A percentile compares a stretch with the other conserved stretches of the same genome.
Evolutionary conservation across 2,113 vertebrate species (phyloP).

Genomic region (Columba livia): DNA sequence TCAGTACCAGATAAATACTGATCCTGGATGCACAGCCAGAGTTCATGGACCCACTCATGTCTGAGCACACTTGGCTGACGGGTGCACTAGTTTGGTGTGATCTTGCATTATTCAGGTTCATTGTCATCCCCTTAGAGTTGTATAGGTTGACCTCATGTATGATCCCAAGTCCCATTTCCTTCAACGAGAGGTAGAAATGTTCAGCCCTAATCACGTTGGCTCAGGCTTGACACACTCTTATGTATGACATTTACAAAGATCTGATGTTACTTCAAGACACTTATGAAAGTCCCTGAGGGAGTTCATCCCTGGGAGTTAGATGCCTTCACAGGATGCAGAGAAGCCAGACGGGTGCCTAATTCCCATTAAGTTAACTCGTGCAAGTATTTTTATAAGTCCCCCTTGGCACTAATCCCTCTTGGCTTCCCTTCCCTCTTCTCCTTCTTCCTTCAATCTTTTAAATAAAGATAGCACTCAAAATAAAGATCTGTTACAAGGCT

Average conservation of each 20-base stretch:
- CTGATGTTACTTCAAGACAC: background rate
- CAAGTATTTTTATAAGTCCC: slow-evolving; percentile 18
- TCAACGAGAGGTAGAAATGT: background rate
- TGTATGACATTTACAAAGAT: background rate
- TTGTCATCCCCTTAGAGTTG: background rate
- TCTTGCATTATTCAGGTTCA: background rate
- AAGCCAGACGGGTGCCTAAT: background rate
- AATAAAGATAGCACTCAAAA: slow-evolving; percentile 34
- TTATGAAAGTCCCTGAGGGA: background rate
- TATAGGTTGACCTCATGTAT: background rate
- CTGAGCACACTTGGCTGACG: background rate
- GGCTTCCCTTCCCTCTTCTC: slow-evolving; percentile 3
- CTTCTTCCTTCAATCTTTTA: slow-evolving; percentile 22
- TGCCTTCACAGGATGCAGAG: background rate
- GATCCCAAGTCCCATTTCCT: background rate
- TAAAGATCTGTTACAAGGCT: slow-evolving; percentile 19
- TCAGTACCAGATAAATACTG: background rate
- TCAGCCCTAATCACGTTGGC: background rate
- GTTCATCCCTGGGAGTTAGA: background rate
- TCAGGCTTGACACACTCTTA: background rate
- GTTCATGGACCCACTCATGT: fast-evolving
- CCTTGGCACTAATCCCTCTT: slow-evolving; percentile 23
- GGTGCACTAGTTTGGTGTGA: background rate
- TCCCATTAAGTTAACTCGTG: background rate
- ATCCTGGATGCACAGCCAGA: background rate